Conservation (phyloP, 1,140 invertebrate species). For the Drosophila bocki region DNA sequence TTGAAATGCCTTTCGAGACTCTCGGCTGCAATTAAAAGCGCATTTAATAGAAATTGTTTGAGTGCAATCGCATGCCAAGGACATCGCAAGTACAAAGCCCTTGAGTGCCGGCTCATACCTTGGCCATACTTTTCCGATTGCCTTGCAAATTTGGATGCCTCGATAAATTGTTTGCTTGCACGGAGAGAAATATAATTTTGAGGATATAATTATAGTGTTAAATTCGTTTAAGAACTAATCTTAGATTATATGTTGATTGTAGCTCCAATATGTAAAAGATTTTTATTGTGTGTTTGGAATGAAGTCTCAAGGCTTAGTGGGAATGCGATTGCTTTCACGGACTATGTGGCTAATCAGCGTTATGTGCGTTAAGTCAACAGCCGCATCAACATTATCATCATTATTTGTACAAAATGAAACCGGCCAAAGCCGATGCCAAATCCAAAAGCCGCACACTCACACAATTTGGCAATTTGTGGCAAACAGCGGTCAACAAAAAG, state of each 20-base stretch:
- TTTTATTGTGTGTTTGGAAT: constrained; percentile 13
- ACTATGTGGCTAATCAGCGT: constrained; percentile 55
- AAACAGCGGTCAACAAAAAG: constrained; percentile 52
- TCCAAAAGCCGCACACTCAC: constrained; percentile 42
- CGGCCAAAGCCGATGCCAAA: constrained; percentile 36
- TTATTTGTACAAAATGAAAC: constrained; percentile 73
- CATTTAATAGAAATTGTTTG: constrained; percentile 70
- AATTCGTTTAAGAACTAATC: neutral
- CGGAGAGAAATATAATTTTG: neutral
- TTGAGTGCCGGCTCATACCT: constrained; percentile 21
- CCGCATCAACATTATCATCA: constrained; percentile 67
- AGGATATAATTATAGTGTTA: neutral
- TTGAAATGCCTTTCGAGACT: constrained; percentile 53
- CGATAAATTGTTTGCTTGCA: constrained; percentile 27
- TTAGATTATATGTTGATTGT: neutral
- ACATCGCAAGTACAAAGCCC: constrained; percentile 30
- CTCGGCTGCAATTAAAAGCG: constrained; percentile 65
- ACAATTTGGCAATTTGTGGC: constrained; percentile 77
- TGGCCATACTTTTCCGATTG: constrained; percentile 12
- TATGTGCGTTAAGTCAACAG: constrained; percentile 74
- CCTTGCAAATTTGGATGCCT: constrained; percentile 13
- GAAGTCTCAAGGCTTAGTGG: constrained; percentile 6
- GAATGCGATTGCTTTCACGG: constrained; percentile 12
- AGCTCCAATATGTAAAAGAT: neutral
- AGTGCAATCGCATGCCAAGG: constrained; percentile 56